Conservation (phyloP, 1,140 invertebrate species). For the Schlechtendalia chinensis region DNA sequence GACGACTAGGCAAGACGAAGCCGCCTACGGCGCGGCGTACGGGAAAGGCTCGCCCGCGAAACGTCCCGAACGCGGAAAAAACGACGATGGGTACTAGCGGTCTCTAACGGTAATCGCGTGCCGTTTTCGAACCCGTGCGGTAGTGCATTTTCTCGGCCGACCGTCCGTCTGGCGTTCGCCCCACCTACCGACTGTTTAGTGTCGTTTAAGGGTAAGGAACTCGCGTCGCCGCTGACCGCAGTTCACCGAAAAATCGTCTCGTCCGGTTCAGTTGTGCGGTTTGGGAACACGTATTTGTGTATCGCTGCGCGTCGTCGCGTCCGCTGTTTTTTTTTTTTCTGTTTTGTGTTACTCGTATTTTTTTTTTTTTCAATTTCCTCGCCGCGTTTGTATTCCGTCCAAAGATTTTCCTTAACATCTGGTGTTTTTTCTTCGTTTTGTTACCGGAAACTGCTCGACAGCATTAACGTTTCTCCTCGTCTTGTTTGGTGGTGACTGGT, state of each 20-base stretch:
- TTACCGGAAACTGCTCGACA: too few species aligned
- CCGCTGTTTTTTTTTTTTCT: too few species aligned
- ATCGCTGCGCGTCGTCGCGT: neutral
- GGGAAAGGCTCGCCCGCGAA: neutral
- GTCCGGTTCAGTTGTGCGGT: neutral
- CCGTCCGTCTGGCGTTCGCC: neutral
- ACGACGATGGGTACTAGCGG: slow-evolving; percentile 9
- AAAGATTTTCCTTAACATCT: too few species aligned
- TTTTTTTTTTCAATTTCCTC: too few species aligned
- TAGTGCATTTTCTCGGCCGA: neutral
- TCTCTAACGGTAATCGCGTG: slow-evolving; percentile 18
- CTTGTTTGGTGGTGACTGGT: too few species aligned
- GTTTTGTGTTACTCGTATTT: too few species aligned
- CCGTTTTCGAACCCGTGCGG: neutral
- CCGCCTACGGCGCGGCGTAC: neutral
- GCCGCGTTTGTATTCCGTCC: too few species aligned
- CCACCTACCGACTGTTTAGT: neutral
- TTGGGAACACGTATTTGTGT: neutral
- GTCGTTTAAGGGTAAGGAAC: slow-evolving; percentile 19
- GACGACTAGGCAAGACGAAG: too few species aligned
- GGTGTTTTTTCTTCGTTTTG: too few species aligned
- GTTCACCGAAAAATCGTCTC: neutral
- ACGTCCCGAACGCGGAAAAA: neutral
- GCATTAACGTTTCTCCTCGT: too few species aligned
- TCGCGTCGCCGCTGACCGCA: neutral